A percentile compares a stretch with the other conserved stretches of the same genome.
Evolutionary conservation across 2,113 vertebrate species (phyloP).

Genomic region (Enhydra lutris): DNA sequence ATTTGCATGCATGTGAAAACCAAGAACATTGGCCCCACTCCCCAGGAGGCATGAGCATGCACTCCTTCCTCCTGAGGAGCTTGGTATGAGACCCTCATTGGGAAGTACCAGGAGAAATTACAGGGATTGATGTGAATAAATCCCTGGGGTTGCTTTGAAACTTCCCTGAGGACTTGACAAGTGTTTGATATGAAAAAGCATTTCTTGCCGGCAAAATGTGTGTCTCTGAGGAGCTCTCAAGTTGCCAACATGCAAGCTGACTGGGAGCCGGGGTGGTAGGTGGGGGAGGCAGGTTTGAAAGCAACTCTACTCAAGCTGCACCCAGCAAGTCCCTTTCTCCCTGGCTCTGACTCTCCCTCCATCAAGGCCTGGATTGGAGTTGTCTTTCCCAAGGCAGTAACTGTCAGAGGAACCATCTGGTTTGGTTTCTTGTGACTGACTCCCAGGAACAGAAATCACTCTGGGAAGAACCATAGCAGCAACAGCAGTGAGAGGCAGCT

Average conservation of each 20-base stretch:
- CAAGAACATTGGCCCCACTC: not conserved
- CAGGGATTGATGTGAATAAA: not conserved
- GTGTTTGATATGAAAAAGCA: not conserved
- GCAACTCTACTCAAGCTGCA: not conserved
- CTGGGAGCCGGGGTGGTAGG: not conserved
- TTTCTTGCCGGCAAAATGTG: not conserved
- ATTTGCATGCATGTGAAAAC: rapidly evolving
- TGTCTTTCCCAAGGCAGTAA: conserved; percentile 61
- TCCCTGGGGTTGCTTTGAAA: not conserved
- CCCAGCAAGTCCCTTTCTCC: conserved; percentile 7
- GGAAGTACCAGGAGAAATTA: not conserved
- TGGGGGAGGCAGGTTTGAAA: not conserved
- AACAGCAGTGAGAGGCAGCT: not conserved
- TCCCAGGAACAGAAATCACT: conserved; percentile 66
- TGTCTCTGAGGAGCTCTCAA: not conserved
- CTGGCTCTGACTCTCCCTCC: not conserved
- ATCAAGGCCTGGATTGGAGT: conserved; percentile 38
- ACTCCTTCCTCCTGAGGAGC: not conserved
- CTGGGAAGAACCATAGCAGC: not conserved
- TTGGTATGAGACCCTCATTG: not conserved
- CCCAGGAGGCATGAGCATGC: not conserved
- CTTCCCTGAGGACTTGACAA: not conserved
- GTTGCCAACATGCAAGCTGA: not conserved
- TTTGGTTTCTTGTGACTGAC: conserved; percentile 70
- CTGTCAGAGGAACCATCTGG: conserved; percentile 71